Percentiles rank a stretch among this genome's conserved stretches.
Conservation (phyloP, 2,888 invertebrate genomes). For the Melieria crassipennis region DNA sequence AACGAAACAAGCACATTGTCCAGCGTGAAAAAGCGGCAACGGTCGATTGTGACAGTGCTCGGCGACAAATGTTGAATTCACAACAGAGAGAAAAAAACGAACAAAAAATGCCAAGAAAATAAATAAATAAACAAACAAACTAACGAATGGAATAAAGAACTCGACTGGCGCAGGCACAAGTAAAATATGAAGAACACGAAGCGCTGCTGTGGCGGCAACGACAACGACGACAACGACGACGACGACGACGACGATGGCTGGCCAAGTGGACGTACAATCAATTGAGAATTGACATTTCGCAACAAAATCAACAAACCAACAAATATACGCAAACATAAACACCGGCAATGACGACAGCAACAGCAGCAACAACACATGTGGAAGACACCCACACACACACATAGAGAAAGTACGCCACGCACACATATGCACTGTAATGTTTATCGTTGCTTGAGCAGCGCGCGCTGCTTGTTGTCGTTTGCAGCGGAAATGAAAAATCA, state of each 20-base stretch:
- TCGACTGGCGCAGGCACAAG: too few species aligned
- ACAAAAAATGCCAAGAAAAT: too few species aligned
- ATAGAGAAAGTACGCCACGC: neutral
- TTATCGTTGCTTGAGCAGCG: neutral
- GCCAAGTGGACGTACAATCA: conserved; percentile 40
- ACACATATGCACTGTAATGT: conserved; percentile 13
- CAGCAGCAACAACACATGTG: neutral
- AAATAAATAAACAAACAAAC: too few species aligned
- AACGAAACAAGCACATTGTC: too few species aligned
- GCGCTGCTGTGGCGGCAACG: neutral
- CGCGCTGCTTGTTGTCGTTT: conserved; percentile 53
- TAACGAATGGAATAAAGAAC: too few species aligned
- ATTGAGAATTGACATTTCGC: conserved; percentile 56
- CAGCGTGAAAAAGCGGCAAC: too few species aligned
- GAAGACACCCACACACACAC: neutral
- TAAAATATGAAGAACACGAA: too few species aligned
- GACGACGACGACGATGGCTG: neutral
- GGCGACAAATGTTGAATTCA: too few species aligned
- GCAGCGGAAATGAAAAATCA: conserved; percentile 64
- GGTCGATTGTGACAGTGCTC: too few species aligned
- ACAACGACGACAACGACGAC: conserved; percentile 9
- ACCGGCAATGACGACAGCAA: conserved; percentile 17
- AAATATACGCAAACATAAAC: conserved; percentile 32
- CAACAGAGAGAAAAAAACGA: too few species aligned
- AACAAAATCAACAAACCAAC: conserved; percentile 43